phyloP scores from a whole-genome alignment of 2,888 invertebrate genomes.

The Nomada fabriciana region DNA sequence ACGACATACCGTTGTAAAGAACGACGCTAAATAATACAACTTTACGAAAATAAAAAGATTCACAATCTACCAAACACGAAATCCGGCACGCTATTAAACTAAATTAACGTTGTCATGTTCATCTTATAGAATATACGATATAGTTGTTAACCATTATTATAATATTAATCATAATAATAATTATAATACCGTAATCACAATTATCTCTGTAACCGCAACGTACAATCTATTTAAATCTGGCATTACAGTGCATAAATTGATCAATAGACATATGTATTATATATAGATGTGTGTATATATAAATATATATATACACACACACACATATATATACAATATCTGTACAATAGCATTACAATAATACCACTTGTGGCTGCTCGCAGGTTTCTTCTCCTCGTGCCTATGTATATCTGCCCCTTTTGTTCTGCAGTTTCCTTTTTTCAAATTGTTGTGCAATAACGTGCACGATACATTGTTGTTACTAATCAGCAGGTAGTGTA shows the following conservation, averaged over 20 bases:
- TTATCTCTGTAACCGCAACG: conserved; percentile 43
- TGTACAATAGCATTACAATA: conserved; percentile 68
- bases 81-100: conserved; percentile 67
- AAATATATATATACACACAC: conserved; percentile 18
- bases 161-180: conserved; percentile 41
- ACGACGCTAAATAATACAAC: conserved; percentile 32
- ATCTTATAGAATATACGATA: conserved; percentile 46
- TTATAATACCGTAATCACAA: conserved; percentile 35
- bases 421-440: conserved; percentile 1
- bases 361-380: conserved; percentile 56
- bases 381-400: conserved; percentile 2
- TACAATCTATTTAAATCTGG: conserved; percentile 50
- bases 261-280: conserved; percentile 40
- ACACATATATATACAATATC: conserved; percentile 26
- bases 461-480: conserved; percentile 11
- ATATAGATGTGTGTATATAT: conserved; percentile 23
- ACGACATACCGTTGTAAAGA: neutral
- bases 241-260: conserved; percentile 53
- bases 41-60: conserved; percentile 51
- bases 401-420: neutral
- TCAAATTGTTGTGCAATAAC: conserved; percentile 18
- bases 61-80: conserved; percentile 71
- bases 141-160: conserved; percentile 41
- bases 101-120: conserved; percentile 40
- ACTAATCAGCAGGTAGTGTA: conserved; percentile 16